Conservation (phyloP, 2,888 invertebrate genomes). For the Coenonympha arcania region DNA sequence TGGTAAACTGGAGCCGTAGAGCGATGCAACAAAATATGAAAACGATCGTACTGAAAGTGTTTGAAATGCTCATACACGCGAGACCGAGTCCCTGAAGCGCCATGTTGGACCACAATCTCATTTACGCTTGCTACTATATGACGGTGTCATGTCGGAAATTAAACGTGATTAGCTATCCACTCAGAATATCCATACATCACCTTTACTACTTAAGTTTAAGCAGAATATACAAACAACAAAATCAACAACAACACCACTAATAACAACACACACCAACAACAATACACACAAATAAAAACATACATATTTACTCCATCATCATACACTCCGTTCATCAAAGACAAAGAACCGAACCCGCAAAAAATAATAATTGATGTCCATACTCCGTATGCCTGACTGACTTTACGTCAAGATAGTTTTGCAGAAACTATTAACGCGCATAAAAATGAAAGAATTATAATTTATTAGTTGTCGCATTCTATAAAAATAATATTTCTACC, state of each 20-base stretch:
- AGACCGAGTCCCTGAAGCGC: conserved; percentile 50
- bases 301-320: too few species aligned
- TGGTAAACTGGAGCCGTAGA: background rate
- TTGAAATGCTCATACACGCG: conserved; percentile 37
- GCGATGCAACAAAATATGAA: background rate
- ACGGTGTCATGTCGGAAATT: conserved; percentile 61
- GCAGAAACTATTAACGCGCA: too few species aligned
- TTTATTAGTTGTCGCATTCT: too few species aligned
- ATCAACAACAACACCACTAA: background rate
- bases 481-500: too few species aligned
- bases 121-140: conserved; percentile 57
- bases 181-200: conserved; percentile 32
- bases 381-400: too few species aligned
- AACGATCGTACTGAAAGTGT: background rate
- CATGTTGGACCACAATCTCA: conserved; percentile 59
- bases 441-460: too few species aligned
- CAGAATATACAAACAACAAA: background rate
- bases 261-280: too few species aligned
- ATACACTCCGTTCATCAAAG: too few species aligned
- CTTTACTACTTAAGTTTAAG: conserved; percentile 3
- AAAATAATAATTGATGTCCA: too few species aligned
- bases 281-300: too few species aligned
- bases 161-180: conserved; percentile 59
- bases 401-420: too few species aligned
- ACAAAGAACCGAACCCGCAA: too few species aligned